Conservation (phyloP, 1,140 invertebrate genomes). For the Drosophila subobscura region DNA sequence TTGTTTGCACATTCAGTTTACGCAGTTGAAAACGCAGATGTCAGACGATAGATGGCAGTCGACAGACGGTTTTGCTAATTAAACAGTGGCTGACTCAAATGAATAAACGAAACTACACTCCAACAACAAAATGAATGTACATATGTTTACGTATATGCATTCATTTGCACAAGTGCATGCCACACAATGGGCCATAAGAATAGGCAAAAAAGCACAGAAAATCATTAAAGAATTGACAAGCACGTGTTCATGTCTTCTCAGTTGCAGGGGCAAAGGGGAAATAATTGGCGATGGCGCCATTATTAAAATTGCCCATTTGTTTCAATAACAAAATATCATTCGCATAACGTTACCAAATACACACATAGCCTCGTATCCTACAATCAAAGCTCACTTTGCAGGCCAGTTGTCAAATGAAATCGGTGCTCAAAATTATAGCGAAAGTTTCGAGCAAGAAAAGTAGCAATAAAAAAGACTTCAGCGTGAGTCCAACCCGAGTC, state of each 20-base stretch:
- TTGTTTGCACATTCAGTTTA: conserved; percentile 50
- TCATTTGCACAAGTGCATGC: conserved; percentile 50
- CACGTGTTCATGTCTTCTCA: conserved; percentile 38
- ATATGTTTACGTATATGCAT: conserved; percentile 19
- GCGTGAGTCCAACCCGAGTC: too few species aligned
- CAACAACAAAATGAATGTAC: neutral
- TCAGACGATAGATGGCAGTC: conserved; percentile 11
- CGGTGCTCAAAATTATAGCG: too few species aligned
- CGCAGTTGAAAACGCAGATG: conserved; percentile 41
- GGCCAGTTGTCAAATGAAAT: too few species aligned
- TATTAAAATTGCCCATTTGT: conserved; percentile 37
- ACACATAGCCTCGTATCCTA: too few species aligned
- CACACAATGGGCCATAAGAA: conserved; percentile 20
- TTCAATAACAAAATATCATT: neutral
- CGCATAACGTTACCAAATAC: too few species aligned
- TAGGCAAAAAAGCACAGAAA: conserved; percentile 27
- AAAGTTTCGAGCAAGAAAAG: too few species aligned
- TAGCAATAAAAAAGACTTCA: too few species aligned
- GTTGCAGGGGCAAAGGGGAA: too few species aligned
- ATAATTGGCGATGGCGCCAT: neutral
- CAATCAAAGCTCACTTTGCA: too few species aligned
- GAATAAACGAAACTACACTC: too few species aligned
- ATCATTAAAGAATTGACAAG: conserved; percentile 27
- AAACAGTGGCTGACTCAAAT: conserved; percentile 24
- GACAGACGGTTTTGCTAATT: conserved; percentile 27